Evolutionary conservation across 2,797 vertebrate genomes (phyloP).

Genomic region (Rhodeus uyekii): DNA sequence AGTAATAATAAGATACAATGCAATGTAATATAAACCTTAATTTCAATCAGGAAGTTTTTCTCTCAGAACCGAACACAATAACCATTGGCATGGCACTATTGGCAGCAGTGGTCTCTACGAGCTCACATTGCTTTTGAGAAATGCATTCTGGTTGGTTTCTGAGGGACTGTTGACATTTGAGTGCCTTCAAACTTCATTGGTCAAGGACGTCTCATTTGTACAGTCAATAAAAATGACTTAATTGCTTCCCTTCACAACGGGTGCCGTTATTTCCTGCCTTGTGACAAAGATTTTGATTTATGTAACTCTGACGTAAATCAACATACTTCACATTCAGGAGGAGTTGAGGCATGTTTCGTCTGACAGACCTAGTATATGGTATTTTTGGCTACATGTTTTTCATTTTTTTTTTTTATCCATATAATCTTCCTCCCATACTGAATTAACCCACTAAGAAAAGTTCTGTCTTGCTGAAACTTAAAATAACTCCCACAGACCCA

Average conservation of each 20-base stretch:
- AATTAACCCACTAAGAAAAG: background rate
- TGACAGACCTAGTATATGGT: background rate
- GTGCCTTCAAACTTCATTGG: background rate
- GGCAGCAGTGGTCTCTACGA: background rate
- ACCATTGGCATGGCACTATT: background rate
- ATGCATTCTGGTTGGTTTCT: background rate
- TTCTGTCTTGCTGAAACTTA: background rate
- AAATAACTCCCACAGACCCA: background rate
- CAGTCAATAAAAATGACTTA: background rate
- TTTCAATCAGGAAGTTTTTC: background rate
- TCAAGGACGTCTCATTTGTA: background rate
- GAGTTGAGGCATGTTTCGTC: conserved; percentile 36
- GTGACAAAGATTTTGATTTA: background rate
- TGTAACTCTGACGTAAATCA: background rate
- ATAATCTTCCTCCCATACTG: background rate
- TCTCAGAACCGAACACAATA: background rate
- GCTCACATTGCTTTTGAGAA: background rate
- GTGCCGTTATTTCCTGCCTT: background rate
- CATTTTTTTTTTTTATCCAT: background rate
- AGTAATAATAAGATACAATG: background rate
- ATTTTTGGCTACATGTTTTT: background rate
- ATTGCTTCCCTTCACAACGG: background rate
- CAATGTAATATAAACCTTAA: background rate
- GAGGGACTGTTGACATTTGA: background rate
- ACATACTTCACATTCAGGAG: background rate